Evolutionary conservation across 2,113 vertebrate genomes (phyloP).

Genomic region (Hippopotamus amphibius): DNA sequence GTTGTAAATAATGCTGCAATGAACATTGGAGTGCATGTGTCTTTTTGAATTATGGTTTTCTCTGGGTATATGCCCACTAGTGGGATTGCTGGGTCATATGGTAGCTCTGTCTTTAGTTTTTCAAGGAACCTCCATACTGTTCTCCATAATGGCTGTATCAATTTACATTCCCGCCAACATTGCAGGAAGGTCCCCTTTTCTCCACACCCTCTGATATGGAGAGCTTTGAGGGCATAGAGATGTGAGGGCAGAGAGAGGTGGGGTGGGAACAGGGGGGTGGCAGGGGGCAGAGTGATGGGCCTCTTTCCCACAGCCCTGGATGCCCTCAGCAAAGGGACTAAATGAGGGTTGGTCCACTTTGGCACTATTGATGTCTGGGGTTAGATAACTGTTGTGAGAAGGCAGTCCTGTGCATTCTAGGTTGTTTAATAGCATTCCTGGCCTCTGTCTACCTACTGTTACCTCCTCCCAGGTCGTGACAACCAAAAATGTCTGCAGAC

Average conservation of each 20-base stretch:
- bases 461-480: background rate
- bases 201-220: background rate
- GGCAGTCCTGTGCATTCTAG: accelerated
- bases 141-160: too few species aligned
- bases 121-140: too few species aligned
- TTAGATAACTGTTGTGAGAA: background rate
- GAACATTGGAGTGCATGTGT: too few species aligned
- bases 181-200: too few species aligned
- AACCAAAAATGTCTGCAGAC: background rate
- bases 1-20: too few species aligned
- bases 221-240: accelerated
- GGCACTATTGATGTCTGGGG: accelerated
- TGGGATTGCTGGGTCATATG: too few species aligned
- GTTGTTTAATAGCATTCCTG: background rate
- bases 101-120: too few species aligned
- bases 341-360: background rate
- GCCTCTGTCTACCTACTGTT: too few species aligned
- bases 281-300: background rate
- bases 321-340: background rate
- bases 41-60: too few species aligned
- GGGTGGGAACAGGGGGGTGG: too few species aligned
- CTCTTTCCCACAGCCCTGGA: background rate
- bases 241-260: background rate
- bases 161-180: too few species aligned
- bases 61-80: too few species aligned